Base-by-base conservation (phyloP, 2,888 invertebrate genomes). In the Erannis defoliaria region DNA sequence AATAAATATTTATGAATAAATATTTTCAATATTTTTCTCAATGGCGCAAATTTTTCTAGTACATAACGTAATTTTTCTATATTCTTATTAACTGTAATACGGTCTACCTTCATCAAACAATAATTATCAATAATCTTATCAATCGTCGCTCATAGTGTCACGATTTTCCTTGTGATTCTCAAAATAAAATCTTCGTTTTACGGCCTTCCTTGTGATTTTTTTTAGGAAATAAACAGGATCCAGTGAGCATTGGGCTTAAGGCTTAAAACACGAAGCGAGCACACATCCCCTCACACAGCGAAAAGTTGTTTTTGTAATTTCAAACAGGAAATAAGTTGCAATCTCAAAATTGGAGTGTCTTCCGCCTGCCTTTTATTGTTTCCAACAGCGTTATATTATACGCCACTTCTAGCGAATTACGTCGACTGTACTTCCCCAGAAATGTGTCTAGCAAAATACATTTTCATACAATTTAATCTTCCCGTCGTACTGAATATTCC, bases 261-360 rank as follows among this genome's bases (percentile, higher is more conserved):
- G 26, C 37, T 46, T 46, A 61, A 53, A 62, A 55, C 14, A 9
- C n/a, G 49, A 33, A 49, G 12, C 9, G 19, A 53, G n/a, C 51
- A 55, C 62, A 56, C 51, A 16, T 45, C 45, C 58, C 31, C 48
- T 46, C 48, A 35, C 46, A 35, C 45, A 21, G 61, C 61, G 65
- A 71, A 73, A 78, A 78, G 78, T 78, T 79, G 67, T 70, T 64
- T 50, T 38, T 57, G 62, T 67, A 64, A 72, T 71, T 68, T 69
- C 61, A 68, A 55, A 58, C 64, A 16, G 71, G 55, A 61, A 62
- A 62, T 62, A 57, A 59, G 70, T 56, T 62, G 68, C 64, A 69
- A 70, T 71, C 69, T 58, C 66, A 69, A 70, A 68, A 76, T 72
- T 70, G 68, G 67, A 62, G 59, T 69, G 62, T 61, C 48, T 64